Evolutionary conservation across 35 echinoderm and acorn worm species (phyloP).

Genomic region (Heliocidaris erythrogramma): DNA sequence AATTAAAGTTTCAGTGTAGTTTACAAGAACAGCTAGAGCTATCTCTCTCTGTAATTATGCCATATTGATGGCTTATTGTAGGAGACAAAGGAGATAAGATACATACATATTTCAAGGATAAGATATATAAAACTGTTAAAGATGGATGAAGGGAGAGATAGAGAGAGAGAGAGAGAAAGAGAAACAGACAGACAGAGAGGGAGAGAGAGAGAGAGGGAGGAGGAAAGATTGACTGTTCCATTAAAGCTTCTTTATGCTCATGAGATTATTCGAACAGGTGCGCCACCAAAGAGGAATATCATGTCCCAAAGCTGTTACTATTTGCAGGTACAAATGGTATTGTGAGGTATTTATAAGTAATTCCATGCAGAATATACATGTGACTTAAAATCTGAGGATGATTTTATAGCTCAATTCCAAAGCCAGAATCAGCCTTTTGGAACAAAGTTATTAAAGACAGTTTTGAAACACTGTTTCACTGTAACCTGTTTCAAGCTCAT

Average conservation of each 20-base stretch:
- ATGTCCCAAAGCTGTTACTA: not conserved
- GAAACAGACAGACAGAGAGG: not conserved
- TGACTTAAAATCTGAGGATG: no score
- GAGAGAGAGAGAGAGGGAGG: not conserved
- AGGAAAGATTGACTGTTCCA: not conserved
- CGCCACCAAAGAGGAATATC: not conserved
- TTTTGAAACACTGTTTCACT: no score
- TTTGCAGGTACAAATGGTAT: not conserved
- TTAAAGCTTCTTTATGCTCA: not conserved
- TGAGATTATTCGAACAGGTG: not conserved
- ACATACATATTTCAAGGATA: no score
- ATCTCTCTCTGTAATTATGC: not conserved
- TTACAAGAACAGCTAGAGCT: not conserved
- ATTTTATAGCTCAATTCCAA: no score
- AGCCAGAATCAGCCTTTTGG: no score
- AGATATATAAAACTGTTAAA: no score
- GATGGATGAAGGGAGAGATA: not conserved
- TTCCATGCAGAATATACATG: no score
- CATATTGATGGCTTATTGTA: no score
- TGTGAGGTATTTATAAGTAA: not conserved
- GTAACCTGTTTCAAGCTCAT: no score
- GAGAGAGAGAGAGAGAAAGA: not conserved
- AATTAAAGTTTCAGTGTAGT: not conserved
- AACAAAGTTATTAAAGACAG: no score
- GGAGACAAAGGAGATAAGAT: no score